Evolutionary conservation across 1,140 invertebrate genomes (phyloP).

Genomic region (Listronotus bonariensis): DNA sequence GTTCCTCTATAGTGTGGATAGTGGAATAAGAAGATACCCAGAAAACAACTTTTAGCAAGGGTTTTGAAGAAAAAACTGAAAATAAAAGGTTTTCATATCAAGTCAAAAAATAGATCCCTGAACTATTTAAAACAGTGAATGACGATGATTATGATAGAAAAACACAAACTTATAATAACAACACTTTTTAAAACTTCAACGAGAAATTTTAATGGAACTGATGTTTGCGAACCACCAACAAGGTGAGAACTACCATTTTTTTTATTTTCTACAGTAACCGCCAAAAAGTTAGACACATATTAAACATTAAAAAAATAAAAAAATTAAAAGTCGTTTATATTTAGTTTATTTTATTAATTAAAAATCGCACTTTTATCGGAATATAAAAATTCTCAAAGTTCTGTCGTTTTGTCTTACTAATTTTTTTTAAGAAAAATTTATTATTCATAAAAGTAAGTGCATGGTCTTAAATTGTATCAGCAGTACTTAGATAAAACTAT

Average conservation of each 20-base stretch:
- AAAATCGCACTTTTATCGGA: no score
- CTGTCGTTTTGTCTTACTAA: no score
- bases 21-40: slow-evolving; percentile 16
- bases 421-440: no score
- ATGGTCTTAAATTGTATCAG: no score
- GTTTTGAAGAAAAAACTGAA: slow-evolving; percentile 59
- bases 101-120: slow-evolving; percentile 75
- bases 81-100: slow-evolving; percentile 74
- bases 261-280: no score
- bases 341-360: no score
- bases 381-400: no score
- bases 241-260: slow-evolving; percentile 12
- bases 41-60: slow-evolving; percentile 6
- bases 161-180: slow-evolving; percentile 44
- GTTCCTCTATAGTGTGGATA: slow-evolving; percentile 34
- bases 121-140: slow-evolving; percentile 72
- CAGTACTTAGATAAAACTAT: no score
- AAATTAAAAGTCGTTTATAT: no score
- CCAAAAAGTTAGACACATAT: no score
- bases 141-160: slow-evolving; percentile 60
- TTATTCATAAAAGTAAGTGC: no score
- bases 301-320: no score
- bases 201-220: slow-evolving; percentile 46
- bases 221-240: slow-evolving; percentile 53
- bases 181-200: slow-evolving; percentile 45